Evolutionary conservation across 2,888 invertebrate genomes (phyloP).

Genomic region (Drosophila mimica): DNA sequence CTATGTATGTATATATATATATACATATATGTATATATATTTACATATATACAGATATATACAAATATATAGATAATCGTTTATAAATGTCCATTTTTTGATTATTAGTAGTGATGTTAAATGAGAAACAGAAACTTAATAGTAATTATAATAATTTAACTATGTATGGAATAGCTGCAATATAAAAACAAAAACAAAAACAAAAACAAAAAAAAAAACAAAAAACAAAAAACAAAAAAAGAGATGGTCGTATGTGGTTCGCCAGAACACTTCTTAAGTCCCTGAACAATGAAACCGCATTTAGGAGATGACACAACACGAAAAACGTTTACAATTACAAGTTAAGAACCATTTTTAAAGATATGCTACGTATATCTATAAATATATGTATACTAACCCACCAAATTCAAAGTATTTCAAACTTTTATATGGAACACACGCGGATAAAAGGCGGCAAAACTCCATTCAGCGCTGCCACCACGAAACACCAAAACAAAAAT

Average conservation of each 20-base stretch:
- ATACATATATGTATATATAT: conserved; percentile 40
- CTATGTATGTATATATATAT: conserved; percentile 52
- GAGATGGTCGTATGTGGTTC: conserved; percentile 35
- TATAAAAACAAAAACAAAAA: conserved; percentile 20
- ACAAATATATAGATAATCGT: conserved; percentile 68
- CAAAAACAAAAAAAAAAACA: background rate
- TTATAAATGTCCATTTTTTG: conserved; percentile 85
- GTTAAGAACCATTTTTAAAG: conserved; percentile 73
- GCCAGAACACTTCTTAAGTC: conserved; percentile 26
- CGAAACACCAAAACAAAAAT: conserved; percentile 1
- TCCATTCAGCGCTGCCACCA: conserved; percentile 23
- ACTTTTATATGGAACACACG: conserved; percentile 65
- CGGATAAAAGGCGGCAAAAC: conserved; percentile 35
- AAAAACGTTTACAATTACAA: conserved; percentile 69
- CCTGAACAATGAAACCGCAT: conserved; percentile 54
- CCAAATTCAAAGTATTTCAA: conserved; percentile 82
- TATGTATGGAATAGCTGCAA: conserved; percentile 67
- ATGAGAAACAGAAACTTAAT: conserved; percentile 63
- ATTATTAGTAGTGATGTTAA: conserved; percentile 82
- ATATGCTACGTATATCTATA: conserved; percentile 69
- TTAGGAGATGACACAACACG: conserved; percentile 46
- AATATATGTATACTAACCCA: conserved; percentile 81
- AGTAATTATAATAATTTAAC: conserved; percentile 66
- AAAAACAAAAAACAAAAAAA: conserved; percentile 10
- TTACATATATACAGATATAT: background rate